Conservation (phyloP, 2,888 invertebrate genomes). For the Peribatodes rhomboidaria region DNA sequence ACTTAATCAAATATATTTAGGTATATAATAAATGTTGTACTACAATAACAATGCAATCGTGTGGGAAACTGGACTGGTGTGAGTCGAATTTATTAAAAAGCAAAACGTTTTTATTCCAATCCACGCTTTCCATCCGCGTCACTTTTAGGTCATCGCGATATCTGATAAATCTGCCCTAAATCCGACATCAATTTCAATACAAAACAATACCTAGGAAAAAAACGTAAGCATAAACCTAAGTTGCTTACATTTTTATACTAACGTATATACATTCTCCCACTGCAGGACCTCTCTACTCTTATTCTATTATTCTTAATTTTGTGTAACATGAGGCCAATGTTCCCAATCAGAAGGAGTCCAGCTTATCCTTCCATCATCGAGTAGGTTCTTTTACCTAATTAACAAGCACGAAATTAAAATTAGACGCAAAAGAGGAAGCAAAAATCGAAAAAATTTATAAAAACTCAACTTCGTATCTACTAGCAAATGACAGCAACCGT, state of each 20-base stretch:
- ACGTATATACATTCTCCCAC: no score
- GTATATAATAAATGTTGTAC: no score
- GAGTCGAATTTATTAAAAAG: conserved; percentile 16
- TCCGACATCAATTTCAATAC: not conserved
- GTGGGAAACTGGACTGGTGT: conserved; percentile 9
- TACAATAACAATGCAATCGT: conserved; percentile 8
- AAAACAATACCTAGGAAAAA: not conserved
- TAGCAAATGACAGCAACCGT: conserved; percentile 60
- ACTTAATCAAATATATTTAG: no score
- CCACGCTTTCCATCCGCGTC: no score
- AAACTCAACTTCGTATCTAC: not conserved
- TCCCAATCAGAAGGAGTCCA: no score
- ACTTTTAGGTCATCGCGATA: not conserved
- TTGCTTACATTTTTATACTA: no score
- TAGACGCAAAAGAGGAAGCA: conserved; percentile 44
- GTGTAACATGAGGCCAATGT: no score
- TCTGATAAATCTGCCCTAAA: not conserved
- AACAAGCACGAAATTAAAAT: no score
- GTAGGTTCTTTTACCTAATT: not conserved
- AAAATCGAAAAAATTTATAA: conserved; percentile 44
- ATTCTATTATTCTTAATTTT: no score
- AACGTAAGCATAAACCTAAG: no score
- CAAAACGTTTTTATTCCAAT: not conserved
- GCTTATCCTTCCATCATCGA: no score
- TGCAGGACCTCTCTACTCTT: no score